Conservation (phyloP, 2,113 vertebrate species). For the Ovis aries region DNA sequence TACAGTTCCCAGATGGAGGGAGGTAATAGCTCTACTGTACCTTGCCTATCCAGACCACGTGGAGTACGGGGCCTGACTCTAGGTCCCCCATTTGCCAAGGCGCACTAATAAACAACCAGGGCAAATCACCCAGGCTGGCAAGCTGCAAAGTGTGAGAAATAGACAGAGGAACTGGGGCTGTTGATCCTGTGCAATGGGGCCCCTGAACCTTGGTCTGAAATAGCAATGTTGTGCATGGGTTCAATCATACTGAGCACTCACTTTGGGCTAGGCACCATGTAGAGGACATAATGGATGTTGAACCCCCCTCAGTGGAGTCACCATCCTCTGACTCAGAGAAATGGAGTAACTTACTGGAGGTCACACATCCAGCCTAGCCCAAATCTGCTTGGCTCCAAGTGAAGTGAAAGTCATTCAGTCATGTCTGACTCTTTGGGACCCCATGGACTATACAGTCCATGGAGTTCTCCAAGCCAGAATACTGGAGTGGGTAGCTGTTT, state of each 20-base stretch:
- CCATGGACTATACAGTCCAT: not conserved
- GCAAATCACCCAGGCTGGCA: not conserved
- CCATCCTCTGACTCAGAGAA: not conserved
- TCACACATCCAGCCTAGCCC: not conserved
- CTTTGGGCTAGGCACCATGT: not conserved
- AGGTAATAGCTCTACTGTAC: slow-evolving; percentile 47
- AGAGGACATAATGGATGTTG: not conserved
- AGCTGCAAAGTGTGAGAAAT: not conserved
- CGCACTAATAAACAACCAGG: slow-evolving; percentile 30
- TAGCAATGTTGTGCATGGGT: not conserved
- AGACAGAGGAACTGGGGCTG: not conserved
- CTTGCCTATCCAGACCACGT: slow-evolving; percentile 7
- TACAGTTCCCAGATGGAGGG: slow-evolving; percentile 39
- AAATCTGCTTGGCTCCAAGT: slow-evolving; percentile 13
- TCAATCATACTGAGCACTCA: not conserved
- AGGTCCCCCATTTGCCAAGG: slow-evolving; percentile 29
- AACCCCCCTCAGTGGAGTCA: not conserved
- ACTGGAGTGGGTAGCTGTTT: not conserved
- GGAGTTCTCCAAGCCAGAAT: not conserved
- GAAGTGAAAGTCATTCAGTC: not conserved
- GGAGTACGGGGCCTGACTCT: not conserved
- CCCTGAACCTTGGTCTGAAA: slow-evolving; percentile 7
- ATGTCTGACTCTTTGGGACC: not conserved
- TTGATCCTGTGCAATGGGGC: not conserved
- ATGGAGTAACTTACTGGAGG: not conserved